Base-by-base conservation (phyloP, 2,113 vertebrate species). In the Nothoprocta perdicaria region DNA sequence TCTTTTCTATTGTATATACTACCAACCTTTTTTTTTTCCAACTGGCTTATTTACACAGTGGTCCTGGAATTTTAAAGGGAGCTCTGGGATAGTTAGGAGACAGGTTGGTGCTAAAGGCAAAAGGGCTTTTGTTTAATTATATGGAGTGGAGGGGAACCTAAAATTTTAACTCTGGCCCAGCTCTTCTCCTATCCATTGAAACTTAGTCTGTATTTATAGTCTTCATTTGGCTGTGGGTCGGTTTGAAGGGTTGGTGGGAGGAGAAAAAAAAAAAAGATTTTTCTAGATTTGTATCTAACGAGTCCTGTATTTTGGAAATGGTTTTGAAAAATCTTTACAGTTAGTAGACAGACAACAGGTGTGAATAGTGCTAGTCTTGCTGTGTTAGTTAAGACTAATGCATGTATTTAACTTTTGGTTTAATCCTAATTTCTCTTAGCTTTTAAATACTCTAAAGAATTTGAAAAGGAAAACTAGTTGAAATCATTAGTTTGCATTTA, bases 361-460 rank as follows among this genome's bases (percentile, higher is more conserved):
- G 58, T 90, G 65, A 83, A 53, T 93, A 91, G 73, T 77, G 48
- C 46, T 94, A 69, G 84, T 92, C 55, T 75, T 90, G 75, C 89
- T 94, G 35, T 83, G 72, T 83, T 92, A 92, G 72, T 79, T 92
- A 80, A 89, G 80, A 66, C 61, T 60, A 72, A 10, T 92, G 92
- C 91, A 88, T 95, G 89, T 72, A 73, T 91, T 92, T 94, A 96
- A 94, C 89, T 93, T 89, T 57, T 38, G 33, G 18, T 89, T 91
- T 92, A 95, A 93, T 89, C 76, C 71, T 86, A 46, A 89, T 91
- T 93, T 94, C 68, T 55, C 91, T 74, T 93, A 48, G 48, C 23
- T 84, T 93, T 85, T 89, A 68, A 40, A 52, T 78, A 31, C 61
- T 65, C 27, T 65, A 41, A 91, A 84, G n/a, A 83, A 73, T 86